Percentiles rank a stretch among this genome's conserved stretches.
These are phyloP conservation scores for Zosterops hypoxanthus DNA, from an alignment of 2,113 vertebrate species.

Conservation along the genomic window DNA sequence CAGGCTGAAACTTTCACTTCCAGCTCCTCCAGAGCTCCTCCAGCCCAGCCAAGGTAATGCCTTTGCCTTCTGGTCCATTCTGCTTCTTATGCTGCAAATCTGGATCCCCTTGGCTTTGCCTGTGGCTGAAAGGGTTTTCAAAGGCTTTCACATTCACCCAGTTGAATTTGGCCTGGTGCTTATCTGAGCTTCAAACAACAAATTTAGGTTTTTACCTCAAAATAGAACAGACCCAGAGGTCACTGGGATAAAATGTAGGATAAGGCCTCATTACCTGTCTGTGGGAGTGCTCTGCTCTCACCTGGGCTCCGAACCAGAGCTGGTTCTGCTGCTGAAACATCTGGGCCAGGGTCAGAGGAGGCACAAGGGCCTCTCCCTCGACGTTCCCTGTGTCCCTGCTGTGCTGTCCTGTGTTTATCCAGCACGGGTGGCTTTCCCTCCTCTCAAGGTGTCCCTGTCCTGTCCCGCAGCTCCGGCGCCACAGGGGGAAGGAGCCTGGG, in stretches of 20 bases:
- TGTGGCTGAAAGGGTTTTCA: not conserved
- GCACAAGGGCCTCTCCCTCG: not conserved
- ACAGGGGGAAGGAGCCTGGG: not conserved
- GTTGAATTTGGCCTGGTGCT: not conserved
- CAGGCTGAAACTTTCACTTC: not conserved
- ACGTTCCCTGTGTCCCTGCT: not conserved
- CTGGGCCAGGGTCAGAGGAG: not conserved
- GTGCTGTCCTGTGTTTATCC: fast-evolving
- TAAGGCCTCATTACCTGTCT: not conserved
- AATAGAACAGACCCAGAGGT: not conserved
- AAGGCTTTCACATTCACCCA: not conserved
- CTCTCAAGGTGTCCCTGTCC: not conserved
- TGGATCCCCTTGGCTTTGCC: fast-evolving
- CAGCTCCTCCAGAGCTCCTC: not conserved
- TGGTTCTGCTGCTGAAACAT: not conserved
- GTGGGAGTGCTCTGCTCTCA: not conserved
- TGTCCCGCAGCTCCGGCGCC: not conserved
- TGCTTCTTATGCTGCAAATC: fast-evolving
- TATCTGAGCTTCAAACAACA: not conserved
- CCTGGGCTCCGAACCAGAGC: not conserved
- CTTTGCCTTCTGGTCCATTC: fast-evolving
- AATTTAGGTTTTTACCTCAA: not conserved
- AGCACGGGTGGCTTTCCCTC: not conserved
- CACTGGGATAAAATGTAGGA: not conserved
- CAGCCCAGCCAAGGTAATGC: constrained; percentile 43